Evolutionary conservation across 2,888 invertebrate species (phyloP).

Genomic region (Hyalella azteca): DNA sequence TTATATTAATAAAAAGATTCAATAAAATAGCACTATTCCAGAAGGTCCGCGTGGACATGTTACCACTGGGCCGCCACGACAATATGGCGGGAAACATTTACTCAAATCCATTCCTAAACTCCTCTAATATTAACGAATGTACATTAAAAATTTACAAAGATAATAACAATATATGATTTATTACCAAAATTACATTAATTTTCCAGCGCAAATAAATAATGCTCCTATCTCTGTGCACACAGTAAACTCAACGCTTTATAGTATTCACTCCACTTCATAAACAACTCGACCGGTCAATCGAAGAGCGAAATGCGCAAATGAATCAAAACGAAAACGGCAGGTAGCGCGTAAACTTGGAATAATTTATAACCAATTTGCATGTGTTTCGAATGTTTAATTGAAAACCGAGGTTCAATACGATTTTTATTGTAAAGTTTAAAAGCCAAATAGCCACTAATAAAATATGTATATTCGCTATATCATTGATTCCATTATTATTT

Average conservation of each 20-base stretch:
- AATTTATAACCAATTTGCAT: too few species aligned
- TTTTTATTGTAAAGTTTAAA: too few species aligned
- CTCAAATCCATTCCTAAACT: too few species aligned
- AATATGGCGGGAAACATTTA: neutral
- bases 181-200: neutral
- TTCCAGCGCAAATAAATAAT: neutral
- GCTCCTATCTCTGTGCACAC: neutral
- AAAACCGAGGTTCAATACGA: too few species aligned
- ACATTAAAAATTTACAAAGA: neutral
- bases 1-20: neutral
- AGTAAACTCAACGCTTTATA: neutral
- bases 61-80: neutral
- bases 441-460: too few species aligned
- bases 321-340: too few species aligned
- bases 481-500: too few species aligned
- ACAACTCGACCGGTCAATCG: constrained; percentile 8
- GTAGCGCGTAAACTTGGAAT: too few species aligned
- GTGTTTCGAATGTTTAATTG: too few species aligned
- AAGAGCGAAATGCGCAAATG: neutral
- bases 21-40: neutral
- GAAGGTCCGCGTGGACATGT: neutral
- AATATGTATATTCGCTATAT: too few species aligned
- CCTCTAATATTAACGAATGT: neutral
- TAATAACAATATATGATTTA: neutral
- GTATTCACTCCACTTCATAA: neutral